These are phyloP conservation scores for Ophraella communa DNA, from an alignment of 2,888 invertebrate genomes.

Conservation along the genomic window DNA sequence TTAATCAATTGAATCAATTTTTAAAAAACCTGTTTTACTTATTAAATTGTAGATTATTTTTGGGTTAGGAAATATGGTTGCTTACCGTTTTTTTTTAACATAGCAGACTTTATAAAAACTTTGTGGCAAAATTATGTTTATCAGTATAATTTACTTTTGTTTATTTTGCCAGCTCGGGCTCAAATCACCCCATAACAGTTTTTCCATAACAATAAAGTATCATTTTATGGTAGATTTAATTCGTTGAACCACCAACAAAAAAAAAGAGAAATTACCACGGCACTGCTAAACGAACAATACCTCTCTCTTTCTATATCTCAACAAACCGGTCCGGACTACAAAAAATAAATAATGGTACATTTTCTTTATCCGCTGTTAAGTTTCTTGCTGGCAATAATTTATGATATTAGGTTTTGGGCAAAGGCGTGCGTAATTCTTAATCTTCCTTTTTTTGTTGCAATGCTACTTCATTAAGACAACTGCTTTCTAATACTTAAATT, in stretches of 20 bases:
- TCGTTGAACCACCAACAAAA: background rate
- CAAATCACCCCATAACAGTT: background rate
- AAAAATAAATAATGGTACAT: background rate
- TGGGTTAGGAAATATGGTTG: too few species aligned
- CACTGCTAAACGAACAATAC: conserved; percentile 7
- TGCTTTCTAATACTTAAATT: too few species aligned
- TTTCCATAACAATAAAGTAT: background rate
- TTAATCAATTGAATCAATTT: too few species aligned
- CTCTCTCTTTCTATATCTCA: too few species aligned
- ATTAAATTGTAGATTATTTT: too few species aligned
- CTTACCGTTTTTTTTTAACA: too few species aligned
- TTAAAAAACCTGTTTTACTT: too few species aligned
- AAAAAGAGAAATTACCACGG: background rate
- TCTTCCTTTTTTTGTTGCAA: background rate
- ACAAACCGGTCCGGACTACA: background rate
- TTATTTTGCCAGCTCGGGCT: background rate
- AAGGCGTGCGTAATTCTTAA: background rate
- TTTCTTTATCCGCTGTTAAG: background rate
- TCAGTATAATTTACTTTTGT: background rate
- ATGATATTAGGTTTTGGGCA: background rate
- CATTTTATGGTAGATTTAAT: background rate
- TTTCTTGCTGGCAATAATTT: conserved; percentile 1
- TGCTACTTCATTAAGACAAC: too few species aligned
- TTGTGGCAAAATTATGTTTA: too few species aligned
- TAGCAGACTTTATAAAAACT: too few species aligned